Conservation (phyloP, 1,140 invertebrate species). For the Panulirus ornatus region DNA sequence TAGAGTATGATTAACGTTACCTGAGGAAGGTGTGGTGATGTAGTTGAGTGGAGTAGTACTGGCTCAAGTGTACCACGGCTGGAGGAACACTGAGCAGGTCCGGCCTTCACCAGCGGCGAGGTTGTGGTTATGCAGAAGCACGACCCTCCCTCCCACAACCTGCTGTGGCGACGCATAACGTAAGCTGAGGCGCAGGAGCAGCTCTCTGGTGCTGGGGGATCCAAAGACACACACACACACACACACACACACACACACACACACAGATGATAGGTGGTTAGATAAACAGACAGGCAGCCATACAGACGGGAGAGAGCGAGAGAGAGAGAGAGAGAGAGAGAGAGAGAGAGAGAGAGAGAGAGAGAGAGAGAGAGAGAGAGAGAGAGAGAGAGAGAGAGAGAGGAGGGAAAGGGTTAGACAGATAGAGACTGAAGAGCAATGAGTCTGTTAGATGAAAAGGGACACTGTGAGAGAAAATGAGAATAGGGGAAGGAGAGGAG, state of each 20-base stretch:
- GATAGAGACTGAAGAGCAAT: background rate
- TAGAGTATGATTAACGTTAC: too few species aligned
- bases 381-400: too few species aligned
- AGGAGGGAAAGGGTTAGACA: too few species aligned
- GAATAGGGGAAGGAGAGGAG: background rate
- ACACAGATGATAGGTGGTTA: background rate
- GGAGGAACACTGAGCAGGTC: too few species aligned
- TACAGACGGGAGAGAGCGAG: background rate
- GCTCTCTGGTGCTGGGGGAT: background rate
- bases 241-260: background rate
- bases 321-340: too few species aligned
- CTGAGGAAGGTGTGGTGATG: too few species aligned
- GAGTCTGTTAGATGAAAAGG: background rate
- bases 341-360: slow-evolving; percentile 7
- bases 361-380: too few species aligned
- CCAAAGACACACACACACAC: background rate
- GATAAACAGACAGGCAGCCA: background rate
- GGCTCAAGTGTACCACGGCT: too few species aligned
- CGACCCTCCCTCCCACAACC: background rate
- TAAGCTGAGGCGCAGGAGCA: background rate
- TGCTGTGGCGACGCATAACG: background rate
- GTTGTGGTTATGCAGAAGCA: background rate
- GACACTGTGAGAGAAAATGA: background rate
- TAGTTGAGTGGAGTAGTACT: too few species aligned
- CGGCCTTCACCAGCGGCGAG: background rate